Conservation (phyloP, 2,113 vertebrate species). For the Aphyosemion australe region DNA sequence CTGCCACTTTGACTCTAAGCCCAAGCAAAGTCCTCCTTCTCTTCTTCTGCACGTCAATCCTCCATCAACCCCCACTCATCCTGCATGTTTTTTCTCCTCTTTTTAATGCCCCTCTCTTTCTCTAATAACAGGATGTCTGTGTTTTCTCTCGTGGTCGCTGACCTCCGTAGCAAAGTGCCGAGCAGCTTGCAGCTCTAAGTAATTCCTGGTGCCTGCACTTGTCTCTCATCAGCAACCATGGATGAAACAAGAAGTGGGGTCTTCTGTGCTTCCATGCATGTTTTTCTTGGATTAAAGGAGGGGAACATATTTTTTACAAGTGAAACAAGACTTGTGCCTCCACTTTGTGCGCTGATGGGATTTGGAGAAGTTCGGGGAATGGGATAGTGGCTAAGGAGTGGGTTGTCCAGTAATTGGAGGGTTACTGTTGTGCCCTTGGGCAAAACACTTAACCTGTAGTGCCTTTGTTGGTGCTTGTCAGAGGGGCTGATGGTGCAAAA, state of each 20-base stretch:
- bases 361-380: not conserved
- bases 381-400: too few relatives aligned
- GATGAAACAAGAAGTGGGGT: conserved; percentile 25
- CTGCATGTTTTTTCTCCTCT: conserved; percentile 16
- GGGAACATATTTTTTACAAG: conserved; percentile 21
- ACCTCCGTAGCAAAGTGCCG: conserved; percentile 44
- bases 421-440: too few relatives aligned
- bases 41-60: conserved; percentile 50
- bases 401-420: too few relatives aligned
- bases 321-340: conserved; percentile 35
- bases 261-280: conserved; percentile 6
- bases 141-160: conserved; percentile 45
- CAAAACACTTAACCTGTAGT: too few relatives aligned
- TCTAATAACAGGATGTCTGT: conserved; percentile 62
- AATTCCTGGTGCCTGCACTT: conserved; percentile 39
- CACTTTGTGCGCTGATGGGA: conserved; percentile 9
- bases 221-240: conserved; percentile 32
- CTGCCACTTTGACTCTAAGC: conserved; percentile 39
- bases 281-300: conserved; percentile 17
- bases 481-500: too few relatives aligned
- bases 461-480: too few relatives aligned
- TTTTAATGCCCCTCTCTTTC: conserved; percentile 9
- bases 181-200: conserved; percentile 46
- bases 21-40: conserved; percentile 43
- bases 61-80: conserved; percentile 42